Evolutionary conservation across 2,888 invertebrate genomes (phyloP).

Genomic region (Bombylius major): DNA sequence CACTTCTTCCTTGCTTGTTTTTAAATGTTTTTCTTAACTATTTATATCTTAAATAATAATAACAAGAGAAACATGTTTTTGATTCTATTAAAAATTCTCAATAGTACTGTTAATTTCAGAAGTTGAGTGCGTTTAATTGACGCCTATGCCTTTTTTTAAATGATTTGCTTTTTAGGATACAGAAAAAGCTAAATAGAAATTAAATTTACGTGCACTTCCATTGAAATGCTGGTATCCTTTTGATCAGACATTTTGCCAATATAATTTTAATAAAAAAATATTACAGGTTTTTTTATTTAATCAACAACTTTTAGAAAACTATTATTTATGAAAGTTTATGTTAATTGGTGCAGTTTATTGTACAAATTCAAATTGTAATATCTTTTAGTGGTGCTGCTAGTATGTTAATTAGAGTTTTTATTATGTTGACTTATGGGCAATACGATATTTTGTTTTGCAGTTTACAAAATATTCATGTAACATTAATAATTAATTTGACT

Average conservation of each 20-base stretch:
- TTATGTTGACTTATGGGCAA: slow-evolving; percentile 10
- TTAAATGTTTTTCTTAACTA: too few species aligned
- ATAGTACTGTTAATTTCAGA: too few species aligned
- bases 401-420: slow-evolving; percentile 20
- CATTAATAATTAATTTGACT: neutral
- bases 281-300: too few species aligned
- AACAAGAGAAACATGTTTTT: too few species aligned
- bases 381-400: slow-evolving; percentile 14
- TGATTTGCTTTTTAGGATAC: too few species aligned
- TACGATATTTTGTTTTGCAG: slow-evolving; percentile 13
- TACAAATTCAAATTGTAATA: slow-evolving; percentile 16
- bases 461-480: slow-evolving; percentile 11
- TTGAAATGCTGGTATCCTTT: slow-evolving; percentile 15
- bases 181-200: too few species aligned
- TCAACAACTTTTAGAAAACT: neutral
- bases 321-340: slow-evolving; percentile 16
- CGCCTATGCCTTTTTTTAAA: too few species aligned
- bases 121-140: too few species aligned
- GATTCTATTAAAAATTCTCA: too few species aligned
- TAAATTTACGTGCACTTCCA: slow-evolving; percentile 7
- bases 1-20: too few species aligned
- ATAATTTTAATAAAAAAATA: neutral
- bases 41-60: too few species aligned
- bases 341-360: slow-evolving; percentile 15
- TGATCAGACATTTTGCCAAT: slow-evolving; percentile 3